Evolutionary conservation across 2,113 vertebrate species (phyloP), one percentile per base, ranked within the genome.

Genomic region (Lepus timidus): DNA sequence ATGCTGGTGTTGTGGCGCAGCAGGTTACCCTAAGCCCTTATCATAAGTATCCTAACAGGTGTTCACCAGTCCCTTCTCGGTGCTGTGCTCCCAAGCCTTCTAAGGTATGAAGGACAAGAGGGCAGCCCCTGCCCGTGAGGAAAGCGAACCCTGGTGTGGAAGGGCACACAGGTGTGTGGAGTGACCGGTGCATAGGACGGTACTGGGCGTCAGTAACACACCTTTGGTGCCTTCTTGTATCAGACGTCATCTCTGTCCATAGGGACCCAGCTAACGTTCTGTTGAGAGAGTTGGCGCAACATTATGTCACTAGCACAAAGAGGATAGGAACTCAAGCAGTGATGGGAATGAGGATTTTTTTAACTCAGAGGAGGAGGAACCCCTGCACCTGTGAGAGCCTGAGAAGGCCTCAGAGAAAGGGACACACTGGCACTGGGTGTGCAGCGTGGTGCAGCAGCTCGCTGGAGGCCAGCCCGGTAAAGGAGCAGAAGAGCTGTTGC

Each of bases 251-350:
- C 68, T 94, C 49, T 78, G 73, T 55, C 55, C 81, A 68, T 68
- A 74, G 27, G 62, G 87, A 81, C 31, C 87, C 82, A 84, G 22
- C 65, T 92, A n/a, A 76, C 20, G 29, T 71, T 91, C 36, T 97
- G 19, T 8, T 12, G 6, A n/a, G 58, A 52, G 10, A 78, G 11
- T 52, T 75, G 36, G 78, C 62, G 65, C n/a, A 82, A 23, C 81
- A 52, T 71, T 74, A 9, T 29, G n/a, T 71, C 7, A 5, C 14
- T 58, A 4, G 27, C 23, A 61, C 49, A 16, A 39, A 78, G 20
- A 51, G 39, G 20, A 25, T 75, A 33, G 44, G 29, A 73, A 33
- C 10, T 51, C 20, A 20, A 33, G 49, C 70, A 79, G 23, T 4
- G 2, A 33, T 22, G n/a, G 64, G 85, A 90, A 65, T 19, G 39